These are phyloP conservation scores for Macrophya annulata DNA, from an alignment of 2,888 invertebrate species.

Conservation along the genomic window DNA sequence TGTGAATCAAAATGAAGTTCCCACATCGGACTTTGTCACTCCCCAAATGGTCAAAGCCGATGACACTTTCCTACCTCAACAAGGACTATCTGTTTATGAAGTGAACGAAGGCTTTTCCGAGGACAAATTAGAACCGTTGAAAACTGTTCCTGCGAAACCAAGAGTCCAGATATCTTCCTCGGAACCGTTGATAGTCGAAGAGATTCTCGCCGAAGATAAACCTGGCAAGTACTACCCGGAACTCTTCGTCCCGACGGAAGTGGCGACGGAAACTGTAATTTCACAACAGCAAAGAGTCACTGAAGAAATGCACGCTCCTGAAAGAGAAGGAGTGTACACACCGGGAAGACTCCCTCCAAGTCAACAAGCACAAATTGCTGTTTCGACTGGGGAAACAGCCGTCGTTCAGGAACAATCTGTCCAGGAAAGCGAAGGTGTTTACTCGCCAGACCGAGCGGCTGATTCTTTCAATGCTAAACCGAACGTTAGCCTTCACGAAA, in stretches of 20 bases:
- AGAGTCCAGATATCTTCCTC: conserved; percentile 84
- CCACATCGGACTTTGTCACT: conserved; percentile 79
- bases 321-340: conserved; percentile 85
- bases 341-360: conserved; percentile 83
- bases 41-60: conserved; percentile 82
- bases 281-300: conserved; percentile 86
- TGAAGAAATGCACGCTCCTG: conserved; percentile 85
- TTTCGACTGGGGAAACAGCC: conserved; percentile 84
- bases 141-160: conserved; percentile 81
- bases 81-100: conserved; percentile 86
- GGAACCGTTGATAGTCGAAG: conserved; percentile 85
- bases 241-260: conserved; percentile 89
- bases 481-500: conserved; percentile 77
- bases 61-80: conserved; percentile 83
- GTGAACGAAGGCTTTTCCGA: conserved; percentile 84
- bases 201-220: conserved; percentile 86
- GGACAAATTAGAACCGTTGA: conserved; percentile 80
- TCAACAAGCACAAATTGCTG: conserved; percentile 83
- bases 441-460: conserved; percentile 75
- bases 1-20: conserved; percentile 83
- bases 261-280: conserved; percentile 85
- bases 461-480: conserved; percentile 71
- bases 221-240: conserved; percentile 91
- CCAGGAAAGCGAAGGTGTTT: conserved; percentile 86
- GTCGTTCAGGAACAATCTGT: conserved; percentile 81